Base-by-base conservation (phyloP, 2,888 invertebrate genomes). In the Standfussiana lucernea region DNA sequence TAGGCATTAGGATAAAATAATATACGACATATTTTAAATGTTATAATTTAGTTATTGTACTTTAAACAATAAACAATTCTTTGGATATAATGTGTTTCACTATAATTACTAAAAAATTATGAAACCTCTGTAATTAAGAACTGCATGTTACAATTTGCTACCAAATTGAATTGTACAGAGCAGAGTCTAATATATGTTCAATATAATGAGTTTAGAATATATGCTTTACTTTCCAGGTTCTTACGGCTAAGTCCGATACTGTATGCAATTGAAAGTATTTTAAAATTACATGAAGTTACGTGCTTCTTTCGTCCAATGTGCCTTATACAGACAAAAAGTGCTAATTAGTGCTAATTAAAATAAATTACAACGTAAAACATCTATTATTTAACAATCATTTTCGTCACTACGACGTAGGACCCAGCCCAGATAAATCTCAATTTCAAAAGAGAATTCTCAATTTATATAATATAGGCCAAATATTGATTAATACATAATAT, bases 131-230 rank as follows among this genome's bases (percentile, higher is more conserved):
- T 84, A 78, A 79, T 83, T 90, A 90, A 88, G 89, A 91, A 91
- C 90, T 85, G 88, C 75, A 83, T 83, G 87, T 88, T 85, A 88
- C 79, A 88, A 89, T 85, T 89, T 84, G 86, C 90, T 89, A 91
- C 88, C 88, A 89, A 90, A 88, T 87, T 83, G 88, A 85, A 89
- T 87, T 85, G 84, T 90, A 89, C 84, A 89, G 88, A 90, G 78
- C 89, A 86, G 89, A 90, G 87, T 89, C 92, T 92, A 92, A 90
- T 82, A 91, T 92, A 92, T 92, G 86, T 90, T 90, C 90, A 89
- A 93, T 93, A 94, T 89, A 93, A 93, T 93, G 93, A 94, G 90
- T 96, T 96, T 96, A 96, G 95, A 95, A 96, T 96, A 95, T 95
- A 94, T 95, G 95, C 95, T 96, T 96, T 94, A 96, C 95, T 88